phyloP scores from a whole-genome alignment of 2,888 invertebrate species.

The Scaeva pyrastri region DNA sequence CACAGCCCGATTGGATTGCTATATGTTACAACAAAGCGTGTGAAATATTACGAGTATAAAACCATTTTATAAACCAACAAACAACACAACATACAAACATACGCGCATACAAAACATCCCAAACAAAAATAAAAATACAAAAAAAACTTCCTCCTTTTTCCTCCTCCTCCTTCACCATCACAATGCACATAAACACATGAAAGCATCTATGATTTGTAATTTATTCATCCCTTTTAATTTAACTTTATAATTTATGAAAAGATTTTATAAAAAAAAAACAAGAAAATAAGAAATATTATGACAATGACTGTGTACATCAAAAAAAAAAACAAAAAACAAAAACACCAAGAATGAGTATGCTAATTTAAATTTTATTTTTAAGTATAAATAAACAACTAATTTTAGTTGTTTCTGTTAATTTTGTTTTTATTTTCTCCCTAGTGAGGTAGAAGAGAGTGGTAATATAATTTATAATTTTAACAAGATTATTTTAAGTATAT shows the following conservation, averaged over 20 bases:
- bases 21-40: slow-evolving; percentile 99
- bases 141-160: slow-evolving; percentile 5
- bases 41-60: slow-evolving; percentile 97
- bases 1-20: slow-evolving; percentile 99
- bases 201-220: slow-evolving; percentile 66
- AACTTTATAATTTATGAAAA: slow-evolving; percentile 53
- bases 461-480: slow-evolving; percentile 32
- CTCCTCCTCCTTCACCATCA: slow-evolving; percentile 48
- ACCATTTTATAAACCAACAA: slow-evolving; percentile 63
- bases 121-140: slow-evolving; percentile 2
- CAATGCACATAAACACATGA: slow-evolving; percentile 63
- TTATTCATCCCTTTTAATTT: slow-evolving; percentile 66
- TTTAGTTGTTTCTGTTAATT: slow-evolving; percentile 30
- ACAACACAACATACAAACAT: slow-evolving; percentile 27
- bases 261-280: slow-evolving; percentile 16
- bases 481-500: slow-evolving; percentile 52
- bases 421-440: slow-evolving; percentile 25
- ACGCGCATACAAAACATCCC: slow-evolving; percentile 57
- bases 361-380: slow-evolving; percentile 22
- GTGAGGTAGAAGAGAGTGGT: slow-evolving; percentile 49
- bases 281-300: slow-evolving; percentile 32
- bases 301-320: slow-evolving; percentile 54
- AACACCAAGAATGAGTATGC: slow-evolving; percentile 23
- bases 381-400: slow-evolving; percentile 29
- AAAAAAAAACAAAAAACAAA: slow-evolving; percentile 39